A percentile compares a stretch with the other conserved stretches of the same genome.
Evolutionary conservation across 2,797 vertebrate species (phyloP).

Genomic region (Chelonia mydas): DNA sequence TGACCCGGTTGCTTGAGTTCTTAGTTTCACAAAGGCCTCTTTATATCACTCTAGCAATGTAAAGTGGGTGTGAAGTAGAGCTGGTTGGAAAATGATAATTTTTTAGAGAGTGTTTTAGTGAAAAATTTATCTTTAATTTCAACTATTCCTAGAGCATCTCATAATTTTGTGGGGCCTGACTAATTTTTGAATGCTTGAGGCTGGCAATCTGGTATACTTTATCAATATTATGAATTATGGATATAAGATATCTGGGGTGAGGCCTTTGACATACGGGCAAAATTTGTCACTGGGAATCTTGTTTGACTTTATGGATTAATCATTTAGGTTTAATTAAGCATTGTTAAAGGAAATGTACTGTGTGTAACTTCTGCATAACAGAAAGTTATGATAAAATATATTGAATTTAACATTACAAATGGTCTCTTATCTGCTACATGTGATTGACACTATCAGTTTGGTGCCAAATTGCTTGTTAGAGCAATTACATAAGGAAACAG

Average conservation of each 20-base stretch:
- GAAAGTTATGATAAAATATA: constrained; percentile 38
- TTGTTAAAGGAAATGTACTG: not conserved
- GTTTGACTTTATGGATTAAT: not conserved
- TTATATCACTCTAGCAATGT: too few relatives aligned
- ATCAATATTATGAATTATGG: not conserved
- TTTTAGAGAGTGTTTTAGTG: too few relatives aligned
- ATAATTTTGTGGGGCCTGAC: not conserved
- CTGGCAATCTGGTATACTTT: not conserved
- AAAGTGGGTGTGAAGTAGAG: too few relatives aligned
- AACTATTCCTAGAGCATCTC: not conserved
- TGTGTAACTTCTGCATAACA: not conserved
- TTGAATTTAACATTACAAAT: constrained; percentile 44
- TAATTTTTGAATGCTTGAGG: not conserved
- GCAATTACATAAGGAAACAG: not conserved
- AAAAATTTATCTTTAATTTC: too few relatives aligned
- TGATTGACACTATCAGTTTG: constrained; percentile 10
- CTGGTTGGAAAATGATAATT: too few relatives aligned
- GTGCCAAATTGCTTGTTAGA: not conserved
- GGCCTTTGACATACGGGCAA: not conserved
- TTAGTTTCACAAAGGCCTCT: too few relatives aligned
- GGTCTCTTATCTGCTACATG: constrained; percentile 15
- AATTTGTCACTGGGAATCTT: rapidly evolving
- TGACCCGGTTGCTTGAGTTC: too few relatives aligned
- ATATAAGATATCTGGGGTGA: not conserved
- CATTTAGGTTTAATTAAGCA: not conserved